These are phyloP conservation scores for Mastomys coucha DNA, from an alignment of 2,113 vertebrate genomes.

Conservation along the genomic window DNA sequence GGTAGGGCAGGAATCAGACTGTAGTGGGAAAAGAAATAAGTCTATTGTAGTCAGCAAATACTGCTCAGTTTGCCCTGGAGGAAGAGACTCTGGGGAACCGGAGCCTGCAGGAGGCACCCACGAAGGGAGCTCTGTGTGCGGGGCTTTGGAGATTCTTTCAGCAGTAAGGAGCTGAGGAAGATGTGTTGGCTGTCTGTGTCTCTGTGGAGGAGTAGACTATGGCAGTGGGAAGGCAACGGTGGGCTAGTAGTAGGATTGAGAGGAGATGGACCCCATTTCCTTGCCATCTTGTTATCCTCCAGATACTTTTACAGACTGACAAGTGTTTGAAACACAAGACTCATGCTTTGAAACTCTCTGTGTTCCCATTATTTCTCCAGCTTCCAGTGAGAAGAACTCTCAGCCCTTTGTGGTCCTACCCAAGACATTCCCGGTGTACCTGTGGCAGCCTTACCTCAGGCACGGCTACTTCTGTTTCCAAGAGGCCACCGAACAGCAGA, in stretches of 20 bases:
- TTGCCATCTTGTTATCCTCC: background rate
- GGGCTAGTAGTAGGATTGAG: accelerated
- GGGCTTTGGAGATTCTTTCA: no score
- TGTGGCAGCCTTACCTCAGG: constrained; percentile 92
- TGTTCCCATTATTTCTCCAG: constrained; percentile 64
- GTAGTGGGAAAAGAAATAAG: background rate
- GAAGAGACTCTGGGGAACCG: background rate
- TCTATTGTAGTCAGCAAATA: background rate
- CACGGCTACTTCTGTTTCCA: constrained; percentile 94
- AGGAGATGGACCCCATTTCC: background rate
- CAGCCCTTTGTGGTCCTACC: constrained; percentile 89
- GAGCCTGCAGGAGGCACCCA: no score
- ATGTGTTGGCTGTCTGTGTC: background rate
- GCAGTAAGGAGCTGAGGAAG: background rate
- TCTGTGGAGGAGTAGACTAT: background rate
- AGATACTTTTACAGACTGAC: background rate
- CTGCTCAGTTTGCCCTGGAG: no score
- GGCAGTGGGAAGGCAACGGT: no score
- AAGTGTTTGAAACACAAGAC: background rate
- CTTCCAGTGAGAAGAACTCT: constrained; percentile 85
- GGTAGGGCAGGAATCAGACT: background rate
- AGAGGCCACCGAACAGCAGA: constrained; percentile 82
- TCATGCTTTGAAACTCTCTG: background rate
- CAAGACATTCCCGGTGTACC: constrained; percentile 92
- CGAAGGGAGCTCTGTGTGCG: background rate